Base-by-base conservation (phyloP, 1,140 invertebrate species). In the Linepithema humile region DNA sequence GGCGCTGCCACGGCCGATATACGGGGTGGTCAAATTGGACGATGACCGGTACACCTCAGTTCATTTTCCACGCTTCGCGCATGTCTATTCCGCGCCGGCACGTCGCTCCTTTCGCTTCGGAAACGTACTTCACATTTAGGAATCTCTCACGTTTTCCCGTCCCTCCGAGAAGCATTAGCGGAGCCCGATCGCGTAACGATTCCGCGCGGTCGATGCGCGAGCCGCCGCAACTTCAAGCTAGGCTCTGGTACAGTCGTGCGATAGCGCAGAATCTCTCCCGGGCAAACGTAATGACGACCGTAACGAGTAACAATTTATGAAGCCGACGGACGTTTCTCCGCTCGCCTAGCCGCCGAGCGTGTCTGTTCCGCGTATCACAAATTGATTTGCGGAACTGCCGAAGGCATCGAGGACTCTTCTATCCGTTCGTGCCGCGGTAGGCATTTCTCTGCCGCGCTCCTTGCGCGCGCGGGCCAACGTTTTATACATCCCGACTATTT, bases 1-100 rank as follows among this genome's bases (percentile, higher is more conserved):
- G 50, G 62, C 83, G 70, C 43, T 55, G 43, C 59, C 20, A 80
- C 78, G 75, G 53, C 70, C 32, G 59, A 57, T 86, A 17, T 89
- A 89, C 84, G 62, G 87, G 87, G 87, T 89, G 87, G 84, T 48
- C 26, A 67, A 85, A 85, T 85, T 78, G 57, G 50, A 88, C 85
- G 29, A 43, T 20, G 45, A 50, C 15, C n/a, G 26, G 15, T 40
- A 38, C n/a, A 57, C 40, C 60, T 73, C n/a, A 17, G 23, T 45
- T n/a, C 53, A 53, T 73, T 73, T 84, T 48, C 48, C 38, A 38
- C 53, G 50, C 17, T 40, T 35, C 6, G 40, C 32, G 38, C 53
- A 32, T 57, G 48, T 48, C 23, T 20, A 53, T n/a, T n/a, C 59
- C 55, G 45, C 26, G n/a, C 23, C 6, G 26, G 65, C 48, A 74